Evolutionary conservation across 2,113 vertebrate species (phyloP).

Genomic region (Micronisus gabar): DNA sequence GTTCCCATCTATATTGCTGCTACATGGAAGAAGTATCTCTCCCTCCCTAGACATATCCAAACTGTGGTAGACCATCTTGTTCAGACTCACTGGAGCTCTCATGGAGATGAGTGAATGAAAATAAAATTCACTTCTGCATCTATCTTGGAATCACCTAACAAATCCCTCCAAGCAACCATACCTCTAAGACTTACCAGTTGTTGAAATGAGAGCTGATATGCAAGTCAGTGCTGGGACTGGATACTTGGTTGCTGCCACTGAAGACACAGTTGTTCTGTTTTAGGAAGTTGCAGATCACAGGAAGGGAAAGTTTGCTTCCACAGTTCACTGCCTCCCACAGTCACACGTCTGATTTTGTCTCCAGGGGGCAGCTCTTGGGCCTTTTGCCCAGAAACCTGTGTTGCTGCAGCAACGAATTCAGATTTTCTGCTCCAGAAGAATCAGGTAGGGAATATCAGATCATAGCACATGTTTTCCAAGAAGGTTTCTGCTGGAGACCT

Average conservation of each 20-base stretch:
- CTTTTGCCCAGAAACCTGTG: background rate
- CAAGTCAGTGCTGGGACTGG: too few relatives aligned
- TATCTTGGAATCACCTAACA: background rate
- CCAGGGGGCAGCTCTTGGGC: background rate
- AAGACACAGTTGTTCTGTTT: background rate
- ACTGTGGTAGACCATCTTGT: background rate
- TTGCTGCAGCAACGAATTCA: background rate
- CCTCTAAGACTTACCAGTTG: background rate
- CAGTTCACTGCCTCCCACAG: background rate
- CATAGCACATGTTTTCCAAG: background rate
- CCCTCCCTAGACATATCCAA: fast-evolving
- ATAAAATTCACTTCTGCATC: background rate
- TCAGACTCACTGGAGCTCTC: background rate
- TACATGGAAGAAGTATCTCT: background rate
- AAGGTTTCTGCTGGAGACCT: background rate
- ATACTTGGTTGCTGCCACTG: background rate
- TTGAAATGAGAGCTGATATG: background rate
- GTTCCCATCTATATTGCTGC: background rate
- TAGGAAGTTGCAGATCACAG: background rate
- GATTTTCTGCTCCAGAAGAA: background rate
- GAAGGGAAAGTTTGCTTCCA: background rate
- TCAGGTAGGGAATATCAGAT: background rate
- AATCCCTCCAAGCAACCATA: background rate
- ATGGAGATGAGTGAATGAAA: background rate
- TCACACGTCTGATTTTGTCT: background rate